phyloP scores from a whole-genome alignment of 2,113 vertebrate genomes.

The Irena cyanogastra region DNA sequence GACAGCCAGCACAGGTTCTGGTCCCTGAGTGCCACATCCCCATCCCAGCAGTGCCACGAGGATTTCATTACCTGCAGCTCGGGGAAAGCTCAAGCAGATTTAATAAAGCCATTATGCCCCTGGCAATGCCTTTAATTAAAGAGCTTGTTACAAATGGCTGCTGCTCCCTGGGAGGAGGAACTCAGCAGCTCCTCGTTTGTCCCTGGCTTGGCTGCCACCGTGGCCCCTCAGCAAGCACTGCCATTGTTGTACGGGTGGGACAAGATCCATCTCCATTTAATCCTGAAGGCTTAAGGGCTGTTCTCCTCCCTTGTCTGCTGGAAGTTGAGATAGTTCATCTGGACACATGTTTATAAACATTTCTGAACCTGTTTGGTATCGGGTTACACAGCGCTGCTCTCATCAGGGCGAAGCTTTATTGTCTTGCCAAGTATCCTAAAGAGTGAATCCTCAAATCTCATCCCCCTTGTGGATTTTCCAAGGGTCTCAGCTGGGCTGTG shows the following conservation, averaged over 20 bases:
- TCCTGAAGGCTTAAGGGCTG: neutral
- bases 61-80: neutral
- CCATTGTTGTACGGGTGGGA: neutral
- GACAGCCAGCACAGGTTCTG: neutral
- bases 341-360: neutral
- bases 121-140: slow-evolving; percentile 29
- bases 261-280: rapidly evolving
- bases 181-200: neutral
- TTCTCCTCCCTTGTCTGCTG: neutral
- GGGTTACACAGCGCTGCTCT: neutral
- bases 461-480: neutral
- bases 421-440: neutral
- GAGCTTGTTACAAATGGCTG: neutral
- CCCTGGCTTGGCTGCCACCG: rapidly evolving
- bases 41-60: rapidly evolving
- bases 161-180: neutral
- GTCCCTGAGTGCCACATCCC: neutral
- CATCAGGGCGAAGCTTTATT: neutral
- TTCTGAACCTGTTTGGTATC: neutral
- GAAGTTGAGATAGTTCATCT: neutral
- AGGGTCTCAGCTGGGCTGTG: neutral
- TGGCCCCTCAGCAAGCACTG: neutral
- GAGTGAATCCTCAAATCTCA: neutral
- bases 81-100: neutral
- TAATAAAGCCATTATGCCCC: slow-evolving; percentile 9